A percentile compares a stretch with the other conserved stretches of the same genome.
phyloP scores from a whole-genome alignment of 1,140 invertebrate species.

The Cotesia chilonis region DNA sequence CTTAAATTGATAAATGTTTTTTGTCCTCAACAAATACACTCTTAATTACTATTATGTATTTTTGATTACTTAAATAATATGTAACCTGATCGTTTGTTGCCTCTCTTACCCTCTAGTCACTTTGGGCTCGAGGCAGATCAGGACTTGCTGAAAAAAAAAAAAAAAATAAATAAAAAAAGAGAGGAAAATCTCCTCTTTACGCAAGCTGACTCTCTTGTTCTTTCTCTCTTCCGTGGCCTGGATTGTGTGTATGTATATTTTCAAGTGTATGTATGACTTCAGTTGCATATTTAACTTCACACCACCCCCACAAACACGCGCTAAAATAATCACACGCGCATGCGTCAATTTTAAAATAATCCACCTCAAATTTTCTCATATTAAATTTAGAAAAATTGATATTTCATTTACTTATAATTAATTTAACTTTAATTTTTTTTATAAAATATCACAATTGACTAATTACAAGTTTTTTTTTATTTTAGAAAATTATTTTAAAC shows the following conservation, averaged over 20 bases:
- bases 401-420: too few species aligned
- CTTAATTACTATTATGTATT: background rate
- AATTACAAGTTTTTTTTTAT: too few species aligned
- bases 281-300: too few species aligned
- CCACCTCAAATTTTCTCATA: too few species aligned
- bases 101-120: background rate
- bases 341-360: too few species aligned
- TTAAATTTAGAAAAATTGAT: too few species aligned
- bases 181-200: background rate
- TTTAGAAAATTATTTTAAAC: too few species aligned
- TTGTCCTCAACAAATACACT: background rate
- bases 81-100: too few species aligned
- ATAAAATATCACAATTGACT: too few species aligned
- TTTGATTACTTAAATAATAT: background rate
- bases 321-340: too few species aligned
- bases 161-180: background rate
- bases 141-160: background rate
- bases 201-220: background rate
- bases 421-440: too few species aligned
- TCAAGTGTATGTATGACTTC: background rate
- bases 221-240: conserved; percentile 2
- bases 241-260: background rate
- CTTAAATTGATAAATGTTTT: background rate
- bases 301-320: too few species aligned
- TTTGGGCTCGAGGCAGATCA: background rate